Conservation (phyloP, 2,113 vertebrate species). For the Boulengeromyrus knoepffleri region DNA sequence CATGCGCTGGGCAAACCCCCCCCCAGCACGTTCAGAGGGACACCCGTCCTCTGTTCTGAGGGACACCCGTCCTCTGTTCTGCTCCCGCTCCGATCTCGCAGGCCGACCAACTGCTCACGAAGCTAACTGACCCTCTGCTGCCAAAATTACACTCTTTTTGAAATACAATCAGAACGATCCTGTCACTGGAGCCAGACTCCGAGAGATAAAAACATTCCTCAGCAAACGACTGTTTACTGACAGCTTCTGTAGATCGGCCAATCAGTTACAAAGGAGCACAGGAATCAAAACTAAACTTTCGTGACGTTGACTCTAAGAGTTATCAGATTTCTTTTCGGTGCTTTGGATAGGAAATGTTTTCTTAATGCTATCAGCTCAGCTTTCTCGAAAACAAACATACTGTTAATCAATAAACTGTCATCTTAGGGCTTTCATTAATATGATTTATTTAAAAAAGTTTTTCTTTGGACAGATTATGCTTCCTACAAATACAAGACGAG, state of each 20-base stretch:
- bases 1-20: neutral
- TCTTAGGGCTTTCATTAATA: neutral
- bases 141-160: neutral
- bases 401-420: neutral
- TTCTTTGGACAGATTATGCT: neutral
- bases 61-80: neutral
- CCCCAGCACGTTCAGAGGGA: no score
- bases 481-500: neutral
- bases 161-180: neutral
- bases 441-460: neutral
- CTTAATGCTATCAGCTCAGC: neutral
- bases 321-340: neutral
- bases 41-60: neutral
- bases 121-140: neutral
- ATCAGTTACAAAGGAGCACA: neutral
- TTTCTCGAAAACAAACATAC: neutral
- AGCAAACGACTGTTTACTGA: neutral
- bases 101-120: neutral
- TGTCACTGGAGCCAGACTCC: neutral
- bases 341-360: neutral
- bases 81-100: neutral
- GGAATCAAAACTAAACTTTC: neutral
- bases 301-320: neutral
- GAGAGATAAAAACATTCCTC: neutral
- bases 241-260: neutral